Evolutionary conservation across 1,140 invertebrate genomes (phyloP), one percentile per base, ranked within the genome.

Genomic region (Drosophila nigrodunni): DNA sequence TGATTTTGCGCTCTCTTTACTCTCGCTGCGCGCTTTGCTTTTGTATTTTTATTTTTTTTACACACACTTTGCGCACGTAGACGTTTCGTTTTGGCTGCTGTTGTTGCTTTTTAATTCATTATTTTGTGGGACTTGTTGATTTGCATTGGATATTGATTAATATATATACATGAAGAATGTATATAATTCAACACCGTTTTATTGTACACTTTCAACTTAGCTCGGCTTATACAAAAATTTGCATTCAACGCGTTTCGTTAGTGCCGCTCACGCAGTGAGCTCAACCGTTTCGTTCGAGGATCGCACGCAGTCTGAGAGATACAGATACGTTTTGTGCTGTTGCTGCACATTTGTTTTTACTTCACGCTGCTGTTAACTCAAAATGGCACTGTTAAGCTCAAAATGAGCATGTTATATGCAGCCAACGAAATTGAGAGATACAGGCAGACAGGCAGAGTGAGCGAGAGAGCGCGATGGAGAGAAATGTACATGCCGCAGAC

Each of bases 251-350:
- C 74, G 68, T 72, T 60, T 76, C 55, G 73, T 75, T 52, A 62
- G 69, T 47, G 69, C 64, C 80, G 76, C 74, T 71, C 54, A 69
- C 71, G 69, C 68, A 72, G 57, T 71, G 25, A 75, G 77, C 73
- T 89, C 83, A 88, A 88, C 83, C 83, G 85, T 89, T 89, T 83
- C 77, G 85, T 88, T 88, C 57, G 85, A 89, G 77, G 83, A 87
- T 87, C 82, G 82, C 82, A 80, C 77, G 85, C 80, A 80, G 72
- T 87, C 77, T 87, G 82, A 83, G 83, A 89, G 85, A 88, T 88
- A 74, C 72, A 74, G 72, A 74, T 43, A 74, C 43, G 55, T 49
- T 50, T 55, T 34, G 65, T 69, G 35, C 55, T 64, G 21, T 50
- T 41, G 65, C 55, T 34, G 18, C 47, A 41, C 13, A 60, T 65